Base-by-base conservation (phyloP, 2,888 invertebrate species). In the Itoplectis maculator region DNA sequence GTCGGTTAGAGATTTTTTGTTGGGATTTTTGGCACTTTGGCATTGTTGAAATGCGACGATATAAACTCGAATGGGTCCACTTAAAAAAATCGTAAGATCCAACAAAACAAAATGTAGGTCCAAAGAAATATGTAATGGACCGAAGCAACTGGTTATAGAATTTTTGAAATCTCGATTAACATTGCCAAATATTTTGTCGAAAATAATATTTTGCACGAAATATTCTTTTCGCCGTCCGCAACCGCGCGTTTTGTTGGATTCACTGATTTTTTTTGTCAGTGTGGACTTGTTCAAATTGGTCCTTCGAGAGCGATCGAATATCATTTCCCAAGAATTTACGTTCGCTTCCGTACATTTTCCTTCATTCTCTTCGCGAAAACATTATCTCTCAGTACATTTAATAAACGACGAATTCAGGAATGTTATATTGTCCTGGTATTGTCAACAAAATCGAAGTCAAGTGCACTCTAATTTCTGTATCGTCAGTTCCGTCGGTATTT, bases 401-500 rank as follows among this genome's bases (percentile, higher is more conserved):
- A 89, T 89, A 91, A 92, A 91, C 88, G 90, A 90, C 89, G 86
- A 89, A 91, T 90, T 91, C 81, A 90, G 85, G 88, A 87, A 87
- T 87, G 89, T 89, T 89, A 89, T 89, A 91, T 92, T 89, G 89
- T 87, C 83, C 86, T 84, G 72, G 85, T 83, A 92, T 92, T 91
- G 88, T 90, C 66, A 66, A 47, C 75, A 87, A 91, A 90, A 89
- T 92, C 87, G 87, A 88, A 89, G 89, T 90, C 90, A 89, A 91
- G 91, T 92, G 91, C 90, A 90, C 91, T 92, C 87, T 89, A 91
- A 92, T 92, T 89, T 90, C 86, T 82, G 40, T 82, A 81, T 83
- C 83, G 84, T n/a, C 35, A n/a, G n/a, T n/a, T n/a, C n/a, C n/a
- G n/a, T n/a, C n/a, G n/a, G n/a, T n/a, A n/a, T n/a, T 68, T 83